Conservation (phyloP, 2,113 vertebrate species). For the Rutilus rutilus region DNA sequence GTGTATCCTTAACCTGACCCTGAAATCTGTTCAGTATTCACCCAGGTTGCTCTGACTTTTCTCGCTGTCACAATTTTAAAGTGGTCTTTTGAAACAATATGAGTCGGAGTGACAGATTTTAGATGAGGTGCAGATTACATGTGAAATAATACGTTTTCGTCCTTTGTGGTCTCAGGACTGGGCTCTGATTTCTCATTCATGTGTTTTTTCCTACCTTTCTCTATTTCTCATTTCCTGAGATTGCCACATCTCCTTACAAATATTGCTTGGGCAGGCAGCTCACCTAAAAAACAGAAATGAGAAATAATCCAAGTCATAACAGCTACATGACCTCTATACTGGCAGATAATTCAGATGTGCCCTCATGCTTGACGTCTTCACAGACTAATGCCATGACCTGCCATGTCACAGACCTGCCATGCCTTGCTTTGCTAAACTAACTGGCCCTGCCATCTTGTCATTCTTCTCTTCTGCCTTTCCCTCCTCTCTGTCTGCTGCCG, state of each 20-base stretch:
- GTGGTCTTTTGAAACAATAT: background rate
- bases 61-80: background rate
- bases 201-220: slow-evolving; percentile 12
- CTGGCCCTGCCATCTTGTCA: slow-evolving; percentile 39
- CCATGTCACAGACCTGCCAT: slow-evolving; percentile 17
- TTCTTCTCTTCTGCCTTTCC: slow-evolving; percentile 58
- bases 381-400: background rate
- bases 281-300: background rate
- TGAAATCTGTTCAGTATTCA: background rate
- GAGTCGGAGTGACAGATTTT: background rate
- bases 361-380: background rate
- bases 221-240: slow-evolving; percentile 18
- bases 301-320: background rate
- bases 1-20: background rate
- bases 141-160: background rate
- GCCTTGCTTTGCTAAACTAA: slow-evolving; percentile 6
- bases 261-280: slow-evolving; percentile 2
- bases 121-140: slow-evolving; percentile 22
- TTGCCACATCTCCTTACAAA: background rate
- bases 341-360: background rate
- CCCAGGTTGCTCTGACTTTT: slow-evolving; percentile 15
- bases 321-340: background rate
- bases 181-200: slow-evolving; percentile 24
- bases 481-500: slow-evolving; percentile 60
- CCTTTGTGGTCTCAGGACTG: background rate